Conservation (phyloP, 2,888 invertebrate species). For the Periphyllus acericola region DNA sequence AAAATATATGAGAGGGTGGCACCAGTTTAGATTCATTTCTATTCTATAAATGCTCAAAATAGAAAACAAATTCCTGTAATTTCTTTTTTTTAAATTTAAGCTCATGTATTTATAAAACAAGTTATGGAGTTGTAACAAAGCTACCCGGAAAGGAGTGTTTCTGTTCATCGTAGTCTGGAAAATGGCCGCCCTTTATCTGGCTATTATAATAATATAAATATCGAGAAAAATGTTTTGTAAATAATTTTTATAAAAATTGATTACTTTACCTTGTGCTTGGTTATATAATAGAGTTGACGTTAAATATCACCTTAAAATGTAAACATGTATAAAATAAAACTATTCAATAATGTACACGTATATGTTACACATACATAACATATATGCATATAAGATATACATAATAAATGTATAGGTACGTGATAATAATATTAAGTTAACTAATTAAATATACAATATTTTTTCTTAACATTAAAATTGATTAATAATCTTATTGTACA, state of each 20-base stretch:
- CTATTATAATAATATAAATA: slow-evolving; percentile 57
- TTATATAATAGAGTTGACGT: slow-evolving; percentile 59
- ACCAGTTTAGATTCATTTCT: slow-evolving; percentile 39
- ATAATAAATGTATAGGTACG: slow-evolving; percentile 46
- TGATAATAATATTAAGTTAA: slow-evolving; percentile 55
- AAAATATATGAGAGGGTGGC: slow-evolving; percentile 45
- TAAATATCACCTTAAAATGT: slow-evolving; percentile 57
- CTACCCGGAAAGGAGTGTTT: slow-evolving; percentile 51
- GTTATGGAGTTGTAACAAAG: slow-evolving; percentile 33
- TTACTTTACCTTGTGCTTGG: slow-evolving; percentile 60
- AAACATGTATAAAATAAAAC: slow-evolving; percentile 61
- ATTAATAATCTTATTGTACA: slow-evolving; percentile 61
- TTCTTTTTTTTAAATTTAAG: slow-evolving; percentile 49
- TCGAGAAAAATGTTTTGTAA: slow-evolving; percentile 49
- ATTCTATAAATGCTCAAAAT: slow-evolving; percentile 53
- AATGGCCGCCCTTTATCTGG: slow-evolving; percentile 46
- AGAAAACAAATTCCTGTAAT: slow-evolving; percentile 57
- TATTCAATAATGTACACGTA: slow-evolving; percentile 53
- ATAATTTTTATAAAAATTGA: slow-evolving; percentile 58
- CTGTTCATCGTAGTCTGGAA: slow-evolving; percentile 48
- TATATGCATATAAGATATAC: slow-evolving; percentile 24
- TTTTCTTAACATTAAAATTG: slow-evolving; percentile 58
- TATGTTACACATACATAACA: slow-evolving; percentile 14
- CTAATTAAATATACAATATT: slow-evolving; percentile 55
- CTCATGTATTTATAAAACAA: slow-evolving; percentile 41